Evolutionary conservation across 2,797 vertebrate species (phyloP), one percentile per base, ranked within the genome.

Genomic region (Acipenser oxyrinchus): DNA sequence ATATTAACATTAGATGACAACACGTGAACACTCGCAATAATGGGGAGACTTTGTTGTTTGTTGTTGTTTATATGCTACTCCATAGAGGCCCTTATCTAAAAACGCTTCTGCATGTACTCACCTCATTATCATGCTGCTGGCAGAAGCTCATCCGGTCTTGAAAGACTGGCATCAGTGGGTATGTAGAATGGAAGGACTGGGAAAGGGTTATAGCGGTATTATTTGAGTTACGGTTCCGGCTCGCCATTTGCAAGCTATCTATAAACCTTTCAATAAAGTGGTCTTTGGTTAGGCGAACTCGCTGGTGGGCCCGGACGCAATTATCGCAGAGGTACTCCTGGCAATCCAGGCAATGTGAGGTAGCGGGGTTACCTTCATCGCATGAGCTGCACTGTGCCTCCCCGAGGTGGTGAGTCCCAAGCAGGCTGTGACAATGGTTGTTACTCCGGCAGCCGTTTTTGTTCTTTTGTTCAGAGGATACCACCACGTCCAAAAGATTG

Each of bases 261-360:
- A 85, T 85, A 76, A 92, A 89, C 74, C 88, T 86, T 75, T 95
- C 93, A 9, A 95, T 95, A 86, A 93, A 94, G 86, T 96, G 94
- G 87, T 95, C 94, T 83, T 95, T 95, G 80, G 94, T 96, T 76
- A 96, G 90, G 66, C 93, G 86, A 73, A 96, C 94, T 62, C 94
- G 84, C 82, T 93, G 94, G 82, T 96, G 94, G 48, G 94, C 94
- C 67, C 92, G 86, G 76, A 95, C 92, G 67, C 94, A 96, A 87
- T 94, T 95, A 81, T 93, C 91, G 69, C 94, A 95, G 79, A 96
- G 89, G 80, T 94, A 93, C 73, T 95, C 94, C 83, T 94, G 93
- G 84, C 94, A 96, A 82, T 95, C 93, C 23, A 96, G 89, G 87
- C 94, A 96, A 82, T 93, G 93, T 37, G 92, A 94, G 51, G 91